Evolutionary conservation across 2,888 invertebrate genomes (phyloP), one percentile per base, ranked within the genome.

Genomic region (Lordiphosa andalusiaca): DNA sequence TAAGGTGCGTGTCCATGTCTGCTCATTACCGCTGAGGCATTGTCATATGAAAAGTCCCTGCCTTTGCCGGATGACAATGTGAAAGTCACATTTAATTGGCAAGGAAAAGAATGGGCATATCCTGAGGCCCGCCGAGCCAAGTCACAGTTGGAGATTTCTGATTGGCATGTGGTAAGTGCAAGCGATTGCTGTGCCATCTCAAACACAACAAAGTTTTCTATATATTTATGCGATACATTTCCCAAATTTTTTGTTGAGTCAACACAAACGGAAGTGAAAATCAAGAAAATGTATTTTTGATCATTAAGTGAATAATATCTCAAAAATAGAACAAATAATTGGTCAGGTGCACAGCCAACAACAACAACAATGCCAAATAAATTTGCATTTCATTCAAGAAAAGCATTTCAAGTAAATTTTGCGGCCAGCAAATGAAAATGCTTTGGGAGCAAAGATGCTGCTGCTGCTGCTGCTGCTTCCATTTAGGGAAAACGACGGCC

Each of bases 1-100:
- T 58, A 40, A 44, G 42, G 39, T 53, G 50, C 41, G 19, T 35
- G 50, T 48, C 52, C 39, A 23, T 49, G 54, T 55, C 53, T 55
- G 56, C 76, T 72, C 72, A 75, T 78, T 76, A 68, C 80, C 61
- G 62, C 48, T 46, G 35, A 42, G 19, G 49, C 69, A 73, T 71
- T 75, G 78, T 70, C 76, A 76, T 73, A 68, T 55, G 76, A 25
- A 60, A 66, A 66, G 53, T 59, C 64, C 46, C 6, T 25, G 25
- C 6, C 19, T 40, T 54, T 42, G 64, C 52, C 66, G 70, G 58
- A 62, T 80, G 74, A 70, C 75, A 80, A 62, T 69, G 73, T 53
- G 61, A 73, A 67, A 69, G 71, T 65, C 61, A 70, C 71, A 61
- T 75, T 82, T 77, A 77, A 77, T 77, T 77, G 83, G 76, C 80